Conservation (phyloP, 2,888 invertebrate species). For the Eristalis intricaria region DNA sequence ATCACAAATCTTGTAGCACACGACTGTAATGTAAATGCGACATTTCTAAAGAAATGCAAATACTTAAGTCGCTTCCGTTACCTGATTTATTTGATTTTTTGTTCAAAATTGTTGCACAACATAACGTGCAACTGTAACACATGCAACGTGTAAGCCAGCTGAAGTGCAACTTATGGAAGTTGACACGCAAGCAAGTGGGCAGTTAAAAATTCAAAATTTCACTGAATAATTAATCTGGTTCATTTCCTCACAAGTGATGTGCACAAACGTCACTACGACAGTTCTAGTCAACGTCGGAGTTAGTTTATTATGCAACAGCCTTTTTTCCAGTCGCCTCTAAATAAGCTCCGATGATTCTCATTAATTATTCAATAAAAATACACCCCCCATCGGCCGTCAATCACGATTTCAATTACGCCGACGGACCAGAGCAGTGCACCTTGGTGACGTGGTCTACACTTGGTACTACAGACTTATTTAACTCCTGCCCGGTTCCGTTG, state of each 20-base stretch:
- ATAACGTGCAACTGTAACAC: too few relatives aligned
- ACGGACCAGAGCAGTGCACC: background rate
- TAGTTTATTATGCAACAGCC: slow-evolving; percentile 13
- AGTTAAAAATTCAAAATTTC: too few relatives aligned
- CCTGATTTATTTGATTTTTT: too few relatives aligned
- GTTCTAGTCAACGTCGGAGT: background rate
- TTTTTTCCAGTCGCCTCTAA: slow-evolving; percentile 2
- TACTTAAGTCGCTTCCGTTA: background rate
- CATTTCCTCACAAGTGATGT: too few relatives aligned
- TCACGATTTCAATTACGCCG: slow-evolving; percentile 10
- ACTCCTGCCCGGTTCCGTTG: background rate
- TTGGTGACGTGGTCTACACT: background rate
- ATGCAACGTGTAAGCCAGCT: too few relatives aligned
- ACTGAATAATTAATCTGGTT: too few relatives aligned
- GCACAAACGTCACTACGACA: background rate
- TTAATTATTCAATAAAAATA: slow-evolving; percentile 46
- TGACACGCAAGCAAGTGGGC: too few relatives aligned
- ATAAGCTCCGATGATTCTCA: slow-evolving; percentile 10
- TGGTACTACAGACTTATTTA: background rate
- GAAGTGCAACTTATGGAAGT: too few relatives aligned
- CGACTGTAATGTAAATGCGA: too few relatives aligned
- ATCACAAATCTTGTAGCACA: too few relatives aligned
- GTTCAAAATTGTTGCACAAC: too few relatives aligned
- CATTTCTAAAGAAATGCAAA: background rate
- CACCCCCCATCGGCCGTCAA: slow-evolving; percentile 29